Evolutionary conservation across 2,888 invertebrate genomes (phyloP), one percentile per base, ranked within the genome.

Genomic region (Ischnus inquisitorius): DNA sequence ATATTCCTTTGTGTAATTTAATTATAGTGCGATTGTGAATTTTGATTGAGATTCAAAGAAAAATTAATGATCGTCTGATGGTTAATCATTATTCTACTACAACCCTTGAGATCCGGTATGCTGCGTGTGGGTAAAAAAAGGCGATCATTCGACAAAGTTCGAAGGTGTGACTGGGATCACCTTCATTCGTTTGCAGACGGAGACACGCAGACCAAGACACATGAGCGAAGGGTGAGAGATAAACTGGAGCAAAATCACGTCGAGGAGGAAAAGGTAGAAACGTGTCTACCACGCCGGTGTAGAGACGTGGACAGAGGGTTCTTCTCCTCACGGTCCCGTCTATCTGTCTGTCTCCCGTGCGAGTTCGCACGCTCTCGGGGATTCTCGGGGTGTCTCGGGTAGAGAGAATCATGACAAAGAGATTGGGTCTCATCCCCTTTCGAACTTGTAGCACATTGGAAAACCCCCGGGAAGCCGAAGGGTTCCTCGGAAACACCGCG

Each of bases 191-290:
- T 64, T 54, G 65, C 43, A 48, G 46, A 74, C 19, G 28, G 65
- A 60, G 57, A n/a, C 22, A 43, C 48, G 60, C 68, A 16, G 64
- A 43, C 25, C 28, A 46, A 60, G 16, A 75, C 28, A 34, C 67
- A 14, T 28, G 46, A 22, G 62, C 25, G 28, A 16, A 28, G 43
- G 19, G 43, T 41, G 57, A n/a, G 57, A n/a, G 71, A 46, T 51
- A 76, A 77, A 83, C 60, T 78, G 72, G 67, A 84, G 82, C 65
- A 80, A 34, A 86, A 86, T 83, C 77, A 79, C 81, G 82, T 60
- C 74, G 71, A 65, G 54, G 48, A 80, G 79, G 65, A 62, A 72
- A 80, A 80, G 72, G 67, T 68, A 83, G 60, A 60, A 62, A 72
- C 79, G 65, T 72, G 74, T 76, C 60, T 79, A 5, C 25, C 28